Conservation (phyloP, 2,888 invertebrate genomes). For the Noctua janthe region DNA sequence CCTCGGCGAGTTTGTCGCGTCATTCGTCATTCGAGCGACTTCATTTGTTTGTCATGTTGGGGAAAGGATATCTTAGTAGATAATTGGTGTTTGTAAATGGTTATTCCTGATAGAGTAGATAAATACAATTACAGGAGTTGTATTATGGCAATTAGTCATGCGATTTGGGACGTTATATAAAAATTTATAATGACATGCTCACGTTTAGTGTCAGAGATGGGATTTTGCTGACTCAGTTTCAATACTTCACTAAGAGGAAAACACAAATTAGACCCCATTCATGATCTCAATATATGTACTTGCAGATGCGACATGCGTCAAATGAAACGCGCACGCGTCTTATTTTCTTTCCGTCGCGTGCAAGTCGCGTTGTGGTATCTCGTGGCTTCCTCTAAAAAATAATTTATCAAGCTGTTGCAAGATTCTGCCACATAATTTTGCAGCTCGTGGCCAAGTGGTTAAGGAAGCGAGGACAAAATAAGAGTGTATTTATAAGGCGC, state of each 20-base stretch:
- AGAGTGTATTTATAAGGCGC: too few species aligned
- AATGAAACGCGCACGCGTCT: background rate
- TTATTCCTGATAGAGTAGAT: background rate
- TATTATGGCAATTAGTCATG: background rate
- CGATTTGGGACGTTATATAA: background rate
- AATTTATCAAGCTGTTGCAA: too few species aligned
- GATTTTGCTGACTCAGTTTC: background rate
- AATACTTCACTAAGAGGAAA: background rate
- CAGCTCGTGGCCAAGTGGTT: too few species aligned
- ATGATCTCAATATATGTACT: background rate
- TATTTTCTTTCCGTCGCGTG: too few species aligned
- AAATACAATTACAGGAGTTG: background rate
- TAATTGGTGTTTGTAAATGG: constrained; percentile 22
- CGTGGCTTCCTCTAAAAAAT: too few species aligned
- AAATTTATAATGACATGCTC: background rate
- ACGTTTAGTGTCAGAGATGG: background rate
- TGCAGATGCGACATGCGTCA: background rate
- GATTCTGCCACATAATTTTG: too few species aligned
- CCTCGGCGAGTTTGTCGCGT: constrained; percentile 72
- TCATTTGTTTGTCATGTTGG: constrained; percentile 61
- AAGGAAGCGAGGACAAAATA: too few species aligned
- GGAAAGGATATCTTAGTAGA: constrained; percentile 9
- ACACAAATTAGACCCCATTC: background rate
- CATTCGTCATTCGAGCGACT: constrained; percentile 73
- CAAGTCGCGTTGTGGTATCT: too few species aligned